A percentile compares a stretch with the other conserved stretches of the same genome.
Conservation (phyloP, 64 coral and sea anemone genomes). For the Stylophora pistillata region DNA sequence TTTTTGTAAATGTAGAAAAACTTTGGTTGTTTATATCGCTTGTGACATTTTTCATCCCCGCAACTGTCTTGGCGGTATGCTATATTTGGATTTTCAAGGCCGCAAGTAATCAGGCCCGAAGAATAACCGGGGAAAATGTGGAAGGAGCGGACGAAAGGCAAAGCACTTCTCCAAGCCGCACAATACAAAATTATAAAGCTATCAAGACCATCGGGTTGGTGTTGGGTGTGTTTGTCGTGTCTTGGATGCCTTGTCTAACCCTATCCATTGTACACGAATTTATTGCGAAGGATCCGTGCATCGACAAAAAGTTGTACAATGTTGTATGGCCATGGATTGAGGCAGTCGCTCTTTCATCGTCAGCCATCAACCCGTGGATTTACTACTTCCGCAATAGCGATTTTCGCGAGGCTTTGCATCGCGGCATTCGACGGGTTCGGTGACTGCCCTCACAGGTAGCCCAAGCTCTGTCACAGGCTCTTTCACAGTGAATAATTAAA, state of each 20-base stretch:
- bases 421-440: not conserved
- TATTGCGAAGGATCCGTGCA: not conserved
- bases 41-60: not conserved
- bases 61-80: not conserved
- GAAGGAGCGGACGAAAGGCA: not conserved
- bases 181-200: not conserved
- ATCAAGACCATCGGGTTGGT: not conserved
- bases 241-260: constrained; percentile 1
- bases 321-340: not conserved
- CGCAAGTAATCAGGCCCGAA: not conserved
- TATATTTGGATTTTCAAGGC: not conserved
- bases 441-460: too few species aligned
- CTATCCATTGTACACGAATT: not conserved
- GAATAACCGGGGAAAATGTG: not conserved
- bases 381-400: not conserved
- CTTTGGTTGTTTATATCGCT: not conserved
- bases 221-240: not conserved
- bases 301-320: not conserved
- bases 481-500: too few species aligned
- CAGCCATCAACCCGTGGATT: constrained; percentile 12
- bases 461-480: too few species aligned
- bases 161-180: not conserved
- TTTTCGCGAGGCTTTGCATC: not conserved
- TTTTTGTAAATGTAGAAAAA: not conserved
- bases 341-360: not conserved